phyloP scores from a whole-genome alignment of 2,113 vertebrate genomes.

The Seriola aureovittata region DNA sequence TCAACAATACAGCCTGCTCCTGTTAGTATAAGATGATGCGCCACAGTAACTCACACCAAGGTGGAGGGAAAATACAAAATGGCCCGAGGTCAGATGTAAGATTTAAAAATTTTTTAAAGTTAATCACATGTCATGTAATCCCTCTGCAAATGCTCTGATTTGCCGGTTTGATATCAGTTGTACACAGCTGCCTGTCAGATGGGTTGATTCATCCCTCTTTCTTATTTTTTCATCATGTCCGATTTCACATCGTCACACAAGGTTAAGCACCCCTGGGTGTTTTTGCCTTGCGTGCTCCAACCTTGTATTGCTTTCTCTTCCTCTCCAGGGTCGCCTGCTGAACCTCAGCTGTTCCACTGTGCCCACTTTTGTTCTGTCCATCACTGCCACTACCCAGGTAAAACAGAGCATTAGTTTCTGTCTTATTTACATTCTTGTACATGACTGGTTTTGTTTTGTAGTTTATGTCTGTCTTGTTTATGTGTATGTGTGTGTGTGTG shows the following conservation, averaged over 20 bases:
- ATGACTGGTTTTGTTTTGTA: not conserved
- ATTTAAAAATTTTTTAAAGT: not conserved
- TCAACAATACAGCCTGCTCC: not conserved
- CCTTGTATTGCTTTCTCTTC: not conserved
- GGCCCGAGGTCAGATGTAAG: not conserved
- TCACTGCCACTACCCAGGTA: conserved; percentile 97
- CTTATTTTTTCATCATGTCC: not conserved
- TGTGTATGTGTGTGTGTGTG: not conserved
- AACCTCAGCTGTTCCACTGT: conserved; percentile 98
- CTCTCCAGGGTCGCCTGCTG: conserved; percentile 88
- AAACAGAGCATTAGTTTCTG: not conserved
- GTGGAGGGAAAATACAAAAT: not conserved
- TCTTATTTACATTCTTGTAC: not conserved
- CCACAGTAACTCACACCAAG: not conserved
- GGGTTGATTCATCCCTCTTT: not conserved
- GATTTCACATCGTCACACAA: not conserved
- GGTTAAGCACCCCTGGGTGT: not conserved
- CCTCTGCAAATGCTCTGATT: not conserved
- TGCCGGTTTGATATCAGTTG: not conserved
- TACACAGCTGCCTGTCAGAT: not conserved
- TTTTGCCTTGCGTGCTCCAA: not conserved
- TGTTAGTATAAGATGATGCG: not conserved
- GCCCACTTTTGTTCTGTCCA: conserved; percentile 96
- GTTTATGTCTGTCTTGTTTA: not conserved
- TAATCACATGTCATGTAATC: too few species aligned